A percentile compares a stretch with the other conserved stretches of the same genome.
phyloP scores from a whole-genome alignment of 2,113 vertebrate species.

The Coturnix japonica region DNA sequence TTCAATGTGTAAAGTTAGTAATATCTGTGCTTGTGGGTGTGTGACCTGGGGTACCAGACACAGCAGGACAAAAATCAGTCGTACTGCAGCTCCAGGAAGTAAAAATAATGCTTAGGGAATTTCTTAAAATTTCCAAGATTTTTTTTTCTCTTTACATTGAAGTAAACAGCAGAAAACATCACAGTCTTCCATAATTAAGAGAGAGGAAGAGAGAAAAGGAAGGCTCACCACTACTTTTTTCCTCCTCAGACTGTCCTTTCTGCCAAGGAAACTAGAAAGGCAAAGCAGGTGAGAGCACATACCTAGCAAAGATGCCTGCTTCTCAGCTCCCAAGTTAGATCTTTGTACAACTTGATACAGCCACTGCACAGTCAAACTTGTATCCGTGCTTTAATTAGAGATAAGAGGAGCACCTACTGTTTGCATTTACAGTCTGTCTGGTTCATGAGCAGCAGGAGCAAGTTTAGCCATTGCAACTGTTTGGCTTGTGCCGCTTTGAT shows the following conservation, averaged over 20 bases:
- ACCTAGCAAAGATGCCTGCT: background rate
- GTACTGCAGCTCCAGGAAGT: background rate
- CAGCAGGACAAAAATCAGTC: background rate
- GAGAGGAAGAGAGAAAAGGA: background rate
- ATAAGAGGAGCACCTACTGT: constrained; percentile 15
- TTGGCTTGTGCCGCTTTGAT: background rate
- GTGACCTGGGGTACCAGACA: background rate
- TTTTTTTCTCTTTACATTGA: background rate
- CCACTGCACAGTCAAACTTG: background rate
- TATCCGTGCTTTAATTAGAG: constrained; percentile 25
- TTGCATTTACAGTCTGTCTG: constrained; percentile 20
- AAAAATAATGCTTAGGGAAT: background rate
- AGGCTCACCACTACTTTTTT: background rate
- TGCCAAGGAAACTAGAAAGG: background rate
- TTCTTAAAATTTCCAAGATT: background rate
- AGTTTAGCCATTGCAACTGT: constrained; percentile 18
- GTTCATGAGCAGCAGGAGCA: constrained; percentile 36
- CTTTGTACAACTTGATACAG: background rate
- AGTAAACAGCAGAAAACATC: background rate
- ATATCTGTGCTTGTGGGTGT: no score
- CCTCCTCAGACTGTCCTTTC: background rate
- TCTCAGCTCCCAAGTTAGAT: background rate
- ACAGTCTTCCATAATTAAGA: background rate
- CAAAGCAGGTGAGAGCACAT: background rate
- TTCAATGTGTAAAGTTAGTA: background rate